Evolutionary conservation across 2,113 vertebrate genomes (phyloP).

Genomic region (Semnornis frantzii): DNA sequence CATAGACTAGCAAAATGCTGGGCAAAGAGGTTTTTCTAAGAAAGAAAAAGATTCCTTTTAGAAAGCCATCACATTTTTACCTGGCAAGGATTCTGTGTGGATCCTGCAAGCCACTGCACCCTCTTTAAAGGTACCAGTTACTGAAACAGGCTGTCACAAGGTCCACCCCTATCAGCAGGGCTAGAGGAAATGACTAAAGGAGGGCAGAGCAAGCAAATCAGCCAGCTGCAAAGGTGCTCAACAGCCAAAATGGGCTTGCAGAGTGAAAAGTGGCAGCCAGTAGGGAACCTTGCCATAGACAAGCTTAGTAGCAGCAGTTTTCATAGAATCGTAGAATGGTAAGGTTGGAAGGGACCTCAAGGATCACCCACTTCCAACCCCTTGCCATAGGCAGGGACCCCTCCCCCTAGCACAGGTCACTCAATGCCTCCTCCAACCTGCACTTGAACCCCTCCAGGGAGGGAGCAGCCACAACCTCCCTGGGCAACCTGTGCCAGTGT

Average conservation of each 20-base stretch:
- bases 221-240: not conserved
- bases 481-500: no score
- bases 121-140: not conserved
- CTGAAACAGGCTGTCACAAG: not conserved
- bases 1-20: not conserved
- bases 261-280: not conserved
- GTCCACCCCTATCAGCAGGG: not conserved
- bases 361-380: no score
- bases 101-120: not conserved
- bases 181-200: not conserved
- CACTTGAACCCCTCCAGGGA: no score
- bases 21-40: not conserved
- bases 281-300: not conserved
- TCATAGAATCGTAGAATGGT: no score
- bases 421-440: no score
- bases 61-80: not conserved
- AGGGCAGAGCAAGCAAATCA: not conserved
- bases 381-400: no score
- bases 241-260: not conserved
- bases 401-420: no score
- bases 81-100: constrained; percentile 22
- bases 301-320: not conserved
- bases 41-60: not conserved
- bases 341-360: no score
- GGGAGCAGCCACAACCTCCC: no score